Evolutionary conservation across 1,140 invertebrate genomes (phyloP), one percentile per base, ranked within the genome.

Genomic region (Pantala flavescens): DNA sequence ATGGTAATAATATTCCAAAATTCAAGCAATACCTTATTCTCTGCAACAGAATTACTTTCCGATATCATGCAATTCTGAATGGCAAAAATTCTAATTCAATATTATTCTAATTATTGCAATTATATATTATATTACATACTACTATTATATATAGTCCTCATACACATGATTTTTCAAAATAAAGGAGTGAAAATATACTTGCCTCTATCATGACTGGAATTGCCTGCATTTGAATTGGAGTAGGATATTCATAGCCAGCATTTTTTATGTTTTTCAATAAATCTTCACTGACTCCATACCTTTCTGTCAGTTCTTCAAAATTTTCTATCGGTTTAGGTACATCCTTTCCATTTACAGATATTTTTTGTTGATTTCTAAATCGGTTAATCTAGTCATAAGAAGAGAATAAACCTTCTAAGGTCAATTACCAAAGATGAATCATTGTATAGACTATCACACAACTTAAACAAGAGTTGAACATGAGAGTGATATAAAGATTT

Each of bases 181-280:
- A n/a, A n/a, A n/a, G n/a, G n/a, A n/a, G n/a, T n/a, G n/a, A n/a
- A n/a, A n/a, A n/a, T n/a, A 36, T 36, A 79, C 78, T 82, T 81
- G 91, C 90, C 82, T 90, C 84, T 71, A 97, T 81, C 89, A 98
- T 90, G 55, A 92, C 86, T 19, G 97, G 94, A 76, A 98, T 88
- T 0, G 94, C 91, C 85, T 98, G 96, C 87, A 95, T 93, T 84
- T 99, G 97, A 79, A 99, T 92, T 0, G 96, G 90, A 10, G 97
- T 98, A 12, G 97, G 97, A 74, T 86, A 84, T 0, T 80, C 80
- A 80, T 97, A 98, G 0, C 91, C 90, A 80, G 89, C 89, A 28
- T 86, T 84, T 24, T 81, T 82, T 0, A 98, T 84, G 81, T 96
- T 98, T 55, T 90, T 81, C 16, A 93, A 81, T 0, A 98, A 80